Conservation (phyloP, 1,140 invertebrate genomes). For the Cepaea nemoralis region DNA sequence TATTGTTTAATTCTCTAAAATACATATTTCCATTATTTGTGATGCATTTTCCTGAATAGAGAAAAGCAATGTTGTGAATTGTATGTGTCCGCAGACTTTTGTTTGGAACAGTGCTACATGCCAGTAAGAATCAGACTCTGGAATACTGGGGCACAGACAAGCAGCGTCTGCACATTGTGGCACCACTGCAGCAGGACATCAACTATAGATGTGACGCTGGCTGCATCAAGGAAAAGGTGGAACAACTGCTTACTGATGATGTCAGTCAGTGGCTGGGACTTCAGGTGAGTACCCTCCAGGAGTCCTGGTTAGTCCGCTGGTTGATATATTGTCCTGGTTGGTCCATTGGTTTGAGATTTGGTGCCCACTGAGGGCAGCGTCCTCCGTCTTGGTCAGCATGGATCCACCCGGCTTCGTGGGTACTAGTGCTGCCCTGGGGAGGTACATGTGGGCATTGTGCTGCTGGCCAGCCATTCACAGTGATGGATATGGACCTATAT, state of each 20-base stretch:
- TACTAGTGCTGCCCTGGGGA: too few relatives aligned
- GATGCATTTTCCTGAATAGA: too few relatives aligned
- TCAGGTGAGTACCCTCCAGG: constrained; percentile 55
- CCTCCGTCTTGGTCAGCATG: too few relatives aligned
- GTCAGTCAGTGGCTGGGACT: constrained; percentile 49
- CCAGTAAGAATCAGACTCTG: constrained; percentile 40
- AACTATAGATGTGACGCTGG: constrained; percentile 7
- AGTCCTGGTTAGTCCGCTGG: not conserved
- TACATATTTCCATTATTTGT: too few relatives aligned
- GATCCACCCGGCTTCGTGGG: too few relatives aligned
- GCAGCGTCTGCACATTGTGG: constrained; percentile 49
- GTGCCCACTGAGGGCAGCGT: too few relatives aligned
- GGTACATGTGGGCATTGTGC: too few relatives aligned
- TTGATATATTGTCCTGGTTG: not conserved
- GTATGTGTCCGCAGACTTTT: too few relatives aligned
- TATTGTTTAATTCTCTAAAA: too few relatives aligned
- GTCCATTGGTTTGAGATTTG: not conserved
- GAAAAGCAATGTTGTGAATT: too few relatives aligned
- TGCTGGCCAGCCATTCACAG: not conserved
- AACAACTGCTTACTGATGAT: constrained; percentile 15
- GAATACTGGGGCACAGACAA: constrained; percentile 47
- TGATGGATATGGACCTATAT: not conserved
- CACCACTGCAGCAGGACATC: constrained; percentile 15
- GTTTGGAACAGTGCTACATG: constrained; percentile 44
- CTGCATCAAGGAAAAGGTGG: constrained; percentile 39